phyloP scores from a whole-genome alignment of 1,140 invertebrate species.

The Drosophila sturtevanti region DNA sequence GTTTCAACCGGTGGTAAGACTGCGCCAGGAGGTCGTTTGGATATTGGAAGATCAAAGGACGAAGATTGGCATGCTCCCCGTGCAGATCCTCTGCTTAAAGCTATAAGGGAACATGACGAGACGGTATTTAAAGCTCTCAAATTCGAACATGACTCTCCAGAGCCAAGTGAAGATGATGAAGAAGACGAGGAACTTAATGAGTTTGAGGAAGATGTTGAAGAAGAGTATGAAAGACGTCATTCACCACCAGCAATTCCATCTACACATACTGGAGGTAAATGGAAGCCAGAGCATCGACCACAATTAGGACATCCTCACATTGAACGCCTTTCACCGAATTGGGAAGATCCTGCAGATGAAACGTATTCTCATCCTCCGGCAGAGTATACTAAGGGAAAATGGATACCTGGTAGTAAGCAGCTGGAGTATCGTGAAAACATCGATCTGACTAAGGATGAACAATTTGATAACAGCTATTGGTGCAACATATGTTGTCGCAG shows the following conservation, averaged over 20 bases:
- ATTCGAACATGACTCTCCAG: conserved; percentile 75
- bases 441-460: conserved; percentile 84
- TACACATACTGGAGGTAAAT: conserved; percentile 89
- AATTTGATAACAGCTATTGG: conserved; percentile 85
- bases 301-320: conserved; percentile 55
- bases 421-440: conserved; percentile 81
- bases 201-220: conserved; percentile 85
- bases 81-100: conserved; percentile 85
- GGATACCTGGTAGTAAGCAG: conserved; percentile 87
- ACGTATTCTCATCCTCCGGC: conserved; percentile 84
- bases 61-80: conserved; percentile 42
- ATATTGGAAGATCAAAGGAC: conserved; percentile 27
- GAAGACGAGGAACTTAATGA: conserved; percentile 70
- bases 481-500: conserved; percentile 90
- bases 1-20: conserved; percentile 84
- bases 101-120: conserved; percentile 84
- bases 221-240: conserved; percentile 82
- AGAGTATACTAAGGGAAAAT: conserved; percentile 89
- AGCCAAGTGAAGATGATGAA: conserved; percentile 83
- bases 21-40: conserved; percentile 42
- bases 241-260: conserved; percentile 84
- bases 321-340: conserved; percentile 64
- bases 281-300: conserved; percentile 84
- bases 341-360: conserved; percentile 65
- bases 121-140: conserved; percentile 78